phyloP scores from a whole-genome alignment of 2,888 invertebrate genomes.

The Anthoptus insignis region DNA sequence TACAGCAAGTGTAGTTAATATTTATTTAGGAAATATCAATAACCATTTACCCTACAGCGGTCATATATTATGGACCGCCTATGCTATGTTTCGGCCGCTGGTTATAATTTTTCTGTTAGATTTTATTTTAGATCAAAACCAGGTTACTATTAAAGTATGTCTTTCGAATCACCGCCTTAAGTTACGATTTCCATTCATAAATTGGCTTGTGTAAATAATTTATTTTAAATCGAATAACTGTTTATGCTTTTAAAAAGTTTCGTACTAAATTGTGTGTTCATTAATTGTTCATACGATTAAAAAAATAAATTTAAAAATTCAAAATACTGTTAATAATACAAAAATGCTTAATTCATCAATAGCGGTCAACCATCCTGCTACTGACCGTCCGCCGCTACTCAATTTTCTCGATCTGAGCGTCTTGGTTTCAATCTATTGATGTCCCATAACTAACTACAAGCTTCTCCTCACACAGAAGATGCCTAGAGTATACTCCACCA shows the following conservation, averaged over 20 bases:
- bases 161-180: slow-evolving; percentile 33
- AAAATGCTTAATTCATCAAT: too few relatives aligned
- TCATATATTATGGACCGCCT: slow-evolving; percentile 67
- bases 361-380: too few relatives aligned
- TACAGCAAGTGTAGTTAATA: slow-evolving; percentile 8
- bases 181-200: slow-evolving; percentile 15
- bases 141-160: slow-evolving; percentile 42
- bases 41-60: slow-evolving; percentile 51
- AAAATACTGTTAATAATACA: too few relatives aligned
- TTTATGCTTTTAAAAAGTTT: too few relatives aligned
- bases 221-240: slow-evolving; percentile 12
- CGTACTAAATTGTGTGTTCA: too few relatives aligned
- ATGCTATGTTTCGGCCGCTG: slow-evolving; percentile 64
- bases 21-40: slow-evolving; percentile 66
- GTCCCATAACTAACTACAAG: too few relatives aligned
- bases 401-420: too few relatives aligned
- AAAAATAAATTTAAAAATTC: too few relatives aligned
- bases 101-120: slow-evolving; percentile 68
- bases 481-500: too few relatives aligned
- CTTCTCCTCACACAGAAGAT: too few relatives aligned
- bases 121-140: slow-evolving; percentile 57
- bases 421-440: too few relatives aligned
- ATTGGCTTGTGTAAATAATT: slow-evolving; percentile 23
- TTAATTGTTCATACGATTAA: not conserved
- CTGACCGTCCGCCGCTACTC: too few relatives aligned